These are phyloP conservation scores for Dallia pectoralis DNA, from an alignment of 2,797 vertebrate species.

Conservation along the genomic window DNA sequence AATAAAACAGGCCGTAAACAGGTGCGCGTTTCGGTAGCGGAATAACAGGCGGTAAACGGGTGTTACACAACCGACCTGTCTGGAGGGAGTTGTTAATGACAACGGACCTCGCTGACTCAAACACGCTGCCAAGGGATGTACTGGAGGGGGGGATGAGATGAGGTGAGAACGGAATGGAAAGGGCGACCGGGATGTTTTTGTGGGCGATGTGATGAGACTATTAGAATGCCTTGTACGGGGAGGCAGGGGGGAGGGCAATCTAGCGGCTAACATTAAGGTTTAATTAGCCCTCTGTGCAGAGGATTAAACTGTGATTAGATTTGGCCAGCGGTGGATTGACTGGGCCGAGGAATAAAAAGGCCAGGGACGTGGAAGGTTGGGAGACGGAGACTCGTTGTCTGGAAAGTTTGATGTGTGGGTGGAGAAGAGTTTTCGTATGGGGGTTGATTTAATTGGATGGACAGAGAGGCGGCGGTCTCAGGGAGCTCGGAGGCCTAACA, in stretches of 20 bases:
- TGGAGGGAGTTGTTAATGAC: not conserved
- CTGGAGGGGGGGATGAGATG: conserved; percentile 18
- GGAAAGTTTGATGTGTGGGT: not conserved
- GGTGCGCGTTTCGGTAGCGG: not conserved
- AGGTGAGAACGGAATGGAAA: conserved; percentile 20
- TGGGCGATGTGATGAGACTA: conserved; percentile 43
- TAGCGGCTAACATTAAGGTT: conserved; percentile 52
- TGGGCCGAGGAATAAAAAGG: conserved; percentile 24
- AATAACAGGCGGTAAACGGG: not conserved
- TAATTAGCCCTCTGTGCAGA: conserved; percentile 59
- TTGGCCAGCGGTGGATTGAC: conserved; percentile 27
- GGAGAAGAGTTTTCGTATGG: not conserved
- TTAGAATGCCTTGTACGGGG: conserved; percentile 58
- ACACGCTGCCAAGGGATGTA: conserved; percentile 2
- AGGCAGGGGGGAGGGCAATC: conserved; percentile 51
- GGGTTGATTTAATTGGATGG: not conserved
- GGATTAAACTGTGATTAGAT: conserved; percentile 61
- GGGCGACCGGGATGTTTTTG: conserved; percentile 12
- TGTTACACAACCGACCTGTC: not conserved
- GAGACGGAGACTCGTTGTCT: not conserved
- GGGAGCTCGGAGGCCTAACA: not conserved
- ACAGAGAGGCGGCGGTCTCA: not conserved
- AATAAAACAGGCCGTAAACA: not conserved
- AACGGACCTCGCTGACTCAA: conserved; percentile 22
- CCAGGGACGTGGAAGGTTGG: not conserved